Conservation (phyloP, 2,888 invertebrate genomes). For the Orthosia cruda region DNA sequence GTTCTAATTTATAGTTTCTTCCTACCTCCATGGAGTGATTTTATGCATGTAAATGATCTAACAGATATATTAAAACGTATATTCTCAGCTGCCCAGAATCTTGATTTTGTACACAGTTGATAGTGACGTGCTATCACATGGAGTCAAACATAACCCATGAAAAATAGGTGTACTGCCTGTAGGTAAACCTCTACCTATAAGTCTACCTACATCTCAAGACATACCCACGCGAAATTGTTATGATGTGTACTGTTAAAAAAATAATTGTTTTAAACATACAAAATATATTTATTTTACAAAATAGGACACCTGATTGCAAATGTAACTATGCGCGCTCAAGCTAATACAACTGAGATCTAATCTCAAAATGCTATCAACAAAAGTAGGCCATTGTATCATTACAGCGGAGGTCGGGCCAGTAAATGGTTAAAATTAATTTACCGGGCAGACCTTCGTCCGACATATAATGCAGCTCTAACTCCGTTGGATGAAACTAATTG, state of each 20-base stretch:
- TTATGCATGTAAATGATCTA: too few relatives aligned
- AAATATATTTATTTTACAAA: background rate
- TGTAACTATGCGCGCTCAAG: background rate
- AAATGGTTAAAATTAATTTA: slow-evolving; percentile 54
- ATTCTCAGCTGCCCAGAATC: too few relatives aligned
- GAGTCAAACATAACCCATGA: too few relatives aligned
- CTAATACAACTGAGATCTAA: slow-evolving; percentile 1
- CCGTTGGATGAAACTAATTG: slow-evolving; percentile 56
- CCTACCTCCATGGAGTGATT: too few relatives aligned
- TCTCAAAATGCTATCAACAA: slow-evolving; percentile 20
- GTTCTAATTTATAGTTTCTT: too few relatives aligned
- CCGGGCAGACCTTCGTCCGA: slow-evolving; percentile 34
- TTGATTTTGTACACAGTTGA: too few relatives aligned
- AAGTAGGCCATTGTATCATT: slow-evolving; percentile 26
- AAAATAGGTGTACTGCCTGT: too few relatives aligned
- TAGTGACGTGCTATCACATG: too few relatives aligned
- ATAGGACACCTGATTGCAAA: background rate
- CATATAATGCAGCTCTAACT: slow-evolving; percentile 63
- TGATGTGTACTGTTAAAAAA: too few relatives aligned
- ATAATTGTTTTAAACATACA: background rate
- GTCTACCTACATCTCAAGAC: background rate
- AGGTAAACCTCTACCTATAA: too few relatives aligned
- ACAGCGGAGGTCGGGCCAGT: slow-evolving; percentile 27
- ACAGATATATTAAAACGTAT: too few relatives aligned
- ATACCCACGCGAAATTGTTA: too few relatives aligned